Evolutionary conservation across 2,888 invertebrate genomes (phyloP), one percentile per base, ranked within the genome.

Genomic region (Gandaritis pyraliata): DNA sequence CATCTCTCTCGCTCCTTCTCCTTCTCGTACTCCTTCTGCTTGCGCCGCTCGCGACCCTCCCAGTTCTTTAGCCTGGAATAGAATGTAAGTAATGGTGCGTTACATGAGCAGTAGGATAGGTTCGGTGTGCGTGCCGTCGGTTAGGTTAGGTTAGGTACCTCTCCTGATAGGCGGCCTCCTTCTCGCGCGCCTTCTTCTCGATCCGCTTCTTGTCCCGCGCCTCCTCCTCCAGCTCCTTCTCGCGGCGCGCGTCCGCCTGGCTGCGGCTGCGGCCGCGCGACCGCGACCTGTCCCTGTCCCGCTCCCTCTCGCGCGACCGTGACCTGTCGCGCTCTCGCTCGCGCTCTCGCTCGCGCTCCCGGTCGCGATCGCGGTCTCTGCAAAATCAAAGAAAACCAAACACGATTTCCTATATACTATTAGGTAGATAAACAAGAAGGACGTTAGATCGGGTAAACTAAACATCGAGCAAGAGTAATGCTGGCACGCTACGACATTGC

Each of bases 161-260:
- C 93, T 96, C 97, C 90, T 99, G 98, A 88, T 99, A 99, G n/a
- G 97, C 97, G 36, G 97, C 96, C 87, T 99, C 99, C 86, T 98
- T 98, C 82, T 99, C 98, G 11, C 98, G 90, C 0, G 98, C 96
- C 86, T 97, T 95, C 85, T 98, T 95, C 82, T 99, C 98, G 6
- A 95, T 92, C 72, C 98, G 96, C 82, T 98, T 97, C 77, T 96
- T 95, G 80, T 99, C 98, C 61, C 98, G 95, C 16, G 95, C 94
- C 85, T 99, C 98, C 78, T 99, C 98, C 81, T 98, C 98, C 71
- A 98, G 94, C 88, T 97, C 97, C 74, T 96, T 95, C 76, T 96
- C 96, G 1, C 94, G 93, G 58, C 96, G 91, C 65, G 95, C 90
- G 80, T 96, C 96, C 10, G 88, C 85, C 86, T 94, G 92, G 85